These are phyloP conservation scores for Melozone crissalis DNA, from an alignment of 2,113 vertebrate genomes.

Conservation along the genomic window DNA sequence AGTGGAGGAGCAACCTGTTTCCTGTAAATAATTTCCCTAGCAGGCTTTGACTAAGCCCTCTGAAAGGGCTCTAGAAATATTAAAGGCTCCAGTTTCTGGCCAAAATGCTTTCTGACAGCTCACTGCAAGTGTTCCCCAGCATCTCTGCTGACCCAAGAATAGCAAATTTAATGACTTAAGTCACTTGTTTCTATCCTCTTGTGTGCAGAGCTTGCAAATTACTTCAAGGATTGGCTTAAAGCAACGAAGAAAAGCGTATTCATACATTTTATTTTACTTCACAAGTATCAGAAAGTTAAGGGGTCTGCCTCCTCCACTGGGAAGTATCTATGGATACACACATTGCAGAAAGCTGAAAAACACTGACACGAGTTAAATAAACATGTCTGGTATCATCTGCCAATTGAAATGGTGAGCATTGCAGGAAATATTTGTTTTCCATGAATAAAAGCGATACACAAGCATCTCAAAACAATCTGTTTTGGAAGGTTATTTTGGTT, in stretches of 20 bases:
- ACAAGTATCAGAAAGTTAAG: neutral
- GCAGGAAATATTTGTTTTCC: neutral
- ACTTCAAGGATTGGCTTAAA: neutral
- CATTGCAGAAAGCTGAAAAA: constrained; percentile 11
- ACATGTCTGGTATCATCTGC: constrained; percentile 24
- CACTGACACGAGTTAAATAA: constrained; percentile 4
- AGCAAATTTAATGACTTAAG: neutral
- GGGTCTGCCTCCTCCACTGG: constrained; percentile 1
- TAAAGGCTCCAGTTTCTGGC: neutral
- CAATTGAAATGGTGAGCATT: constrained; percentile 23
- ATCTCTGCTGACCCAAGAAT: neutral
- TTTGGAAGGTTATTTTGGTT: constrained; percentile 31
- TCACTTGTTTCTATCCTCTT: neutral
- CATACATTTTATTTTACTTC: neutral
- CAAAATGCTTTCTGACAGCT: neutral
- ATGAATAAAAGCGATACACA: neutral
- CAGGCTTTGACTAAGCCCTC: neutral
- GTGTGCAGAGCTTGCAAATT: neutral
- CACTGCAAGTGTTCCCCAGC: neutral
- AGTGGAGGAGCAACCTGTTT: neutral
- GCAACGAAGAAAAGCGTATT: neutral
- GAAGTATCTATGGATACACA: constrained; percentile 34
- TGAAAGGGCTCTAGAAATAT: neutral
- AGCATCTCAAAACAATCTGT: constrained; percentile 51
- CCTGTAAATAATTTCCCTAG: neutral